These are phyloP conservation scores for Notarius lentiginosus DNA, from an alignment of 2,113 vertebrate species.

Conservation along the genomic window DNA sequence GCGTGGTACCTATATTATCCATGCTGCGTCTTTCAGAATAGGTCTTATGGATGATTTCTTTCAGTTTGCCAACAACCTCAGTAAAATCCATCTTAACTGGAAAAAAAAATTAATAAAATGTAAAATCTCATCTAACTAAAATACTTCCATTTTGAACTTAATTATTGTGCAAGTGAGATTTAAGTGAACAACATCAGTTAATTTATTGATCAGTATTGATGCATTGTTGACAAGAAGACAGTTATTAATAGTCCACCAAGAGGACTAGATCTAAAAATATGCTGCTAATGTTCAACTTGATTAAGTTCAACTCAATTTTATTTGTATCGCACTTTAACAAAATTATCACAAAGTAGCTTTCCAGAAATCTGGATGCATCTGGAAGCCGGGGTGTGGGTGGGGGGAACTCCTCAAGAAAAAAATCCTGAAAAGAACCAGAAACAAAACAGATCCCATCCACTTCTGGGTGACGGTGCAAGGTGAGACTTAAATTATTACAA, in stretches of 20 bases:
- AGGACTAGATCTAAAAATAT: neutral
- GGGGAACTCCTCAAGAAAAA: neutral
- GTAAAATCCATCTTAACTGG: neutral
- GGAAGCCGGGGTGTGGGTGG: no score
- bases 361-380: neutral
- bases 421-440: neutral
- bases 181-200: neutral
- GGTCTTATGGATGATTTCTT: neutral
- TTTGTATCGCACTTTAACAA: neutral
- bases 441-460: neutral
- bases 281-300: neutral
- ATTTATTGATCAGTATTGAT: neutral
- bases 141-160: neutral
- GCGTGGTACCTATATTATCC: neutral
- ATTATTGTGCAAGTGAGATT: neutral
- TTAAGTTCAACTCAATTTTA: neutral
- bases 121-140: neutral
- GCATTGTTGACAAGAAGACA: neutral
- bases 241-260: neutral
- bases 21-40: neutral
- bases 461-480: neutral
- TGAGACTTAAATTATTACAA: neutral
- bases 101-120: neutral
- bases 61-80: neutral
- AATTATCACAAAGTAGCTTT: neutral